These are phyloP conservation scores for Hyposmocoma kahamanoa DNA, from an alignment of 1,140 invertebrate genomes.

Conservation along the genomic window DNA sequence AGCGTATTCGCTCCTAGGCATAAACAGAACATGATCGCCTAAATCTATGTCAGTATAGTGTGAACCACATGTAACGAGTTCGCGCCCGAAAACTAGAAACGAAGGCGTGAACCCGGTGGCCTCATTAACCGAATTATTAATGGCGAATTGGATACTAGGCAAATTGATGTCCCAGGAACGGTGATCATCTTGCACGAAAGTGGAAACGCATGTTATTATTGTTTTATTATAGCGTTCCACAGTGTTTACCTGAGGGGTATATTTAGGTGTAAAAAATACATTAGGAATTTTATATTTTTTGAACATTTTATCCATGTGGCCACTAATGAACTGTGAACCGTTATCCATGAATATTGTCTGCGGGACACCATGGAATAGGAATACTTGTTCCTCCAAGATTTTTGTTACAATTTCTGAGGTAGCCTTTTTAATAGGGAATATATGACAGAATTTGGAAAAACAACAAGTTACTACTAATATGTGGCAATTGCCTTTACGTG, in stretches of 20 bases:
- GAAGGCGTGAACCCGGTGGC: conserved; percentile 1
- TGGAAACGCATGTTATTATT: conserved; percentile 36
- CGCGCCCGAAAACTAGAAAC: conserved; percentile 1
- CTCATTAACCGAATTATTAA: conserved; percentile 16
- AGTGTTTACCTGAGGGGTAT: conserved; percentile 56
- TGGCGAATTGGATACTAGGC: conserved; percentile 27
- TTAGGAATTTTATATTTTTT: conserved; percentile 6
- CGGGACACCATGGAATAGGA: conserved; percentile 2
- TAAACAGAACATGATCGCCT: conserved; percentile 1
- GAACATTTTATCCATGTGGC: not conserved
- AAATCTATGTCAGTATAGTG: conserved; percentile 5
- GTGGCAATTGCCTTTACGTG: not conserved
- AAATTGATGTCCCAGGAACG: conserved; percentile 35
- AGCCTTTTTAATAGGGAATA: not conserved
- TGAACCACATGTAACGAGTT: conserved; percentile 1
- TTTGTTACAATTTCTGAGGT: not conserved
- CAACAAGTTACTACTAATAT: conserved; percentile 3
- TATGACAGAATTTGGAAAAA: conserved; percentile 6
- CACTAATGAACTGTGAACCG: conserved; percentile 46
- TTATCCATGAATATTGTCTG: conserved; percentile 30
- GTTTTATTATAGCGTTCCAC: conserved; percentile 53
- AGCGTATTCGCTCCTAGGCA: not conserved
- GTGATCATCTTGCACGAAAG: conserved; percentile 37
- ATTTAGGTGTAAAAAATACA: conserved; percentile 31
- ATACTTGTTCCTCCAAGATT: not conserved